A percentile compares a stretch with the other conserved stretches of the same genome.
Conservation (phyloP, 2,888 invertebrate species). For the Caenorhabditis wallacei region DNA sequence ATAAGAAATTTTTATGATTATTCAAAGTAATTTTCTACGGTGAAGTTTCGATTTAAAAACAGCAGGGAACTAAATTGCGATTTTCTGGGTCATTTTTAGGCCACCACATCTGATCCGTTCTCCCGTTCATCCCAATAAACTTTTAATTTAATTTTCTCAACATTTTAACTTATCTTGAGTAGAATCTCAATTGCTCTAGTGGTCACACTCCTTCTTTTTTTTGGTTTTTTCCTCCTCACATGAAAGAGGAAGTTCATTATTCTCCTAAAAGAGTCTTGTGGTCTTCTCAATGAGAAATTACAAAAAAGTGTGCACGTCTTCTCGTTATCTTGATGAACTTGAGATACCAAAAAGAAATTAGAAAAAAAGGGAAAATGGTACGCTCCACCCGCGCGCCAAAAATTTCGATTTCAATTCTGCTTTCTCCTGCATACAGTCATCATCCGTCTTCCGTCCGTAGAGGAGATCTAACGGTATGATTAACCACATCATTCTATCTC, state of each 20-base stretch:
- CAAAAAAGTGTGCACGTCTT: neutral
- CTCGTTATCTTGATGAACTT: constrained; percentile 45
- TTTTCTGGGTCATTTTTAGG: no score
- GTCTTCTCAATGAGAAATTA: neutral
- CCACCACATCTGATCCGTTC: no score
- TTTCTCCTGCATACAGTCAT: constrained; percentile 28
- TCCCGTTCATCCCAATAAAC: no score
- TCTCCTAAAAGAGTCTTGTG: neutral
- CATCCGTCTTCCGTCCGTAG: constrained; percentile 32
- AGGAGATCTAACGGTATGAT: constrained; percentile 57
- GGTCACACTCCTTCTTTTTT: no score
- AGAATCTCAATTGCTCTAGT: no score
- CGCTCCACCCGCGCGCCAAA: constrained; percentile 20
- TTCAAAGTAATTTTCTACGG: no score
- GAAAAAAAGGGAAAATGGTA: constrained; percentile 30
- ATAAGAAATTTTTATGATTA: no score
- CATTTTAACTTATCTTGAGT: no score
- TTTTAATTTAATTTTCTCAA: no score
- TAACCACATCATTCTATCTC: constrained; percentile 44
- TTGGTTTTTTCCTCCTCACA: neutral
- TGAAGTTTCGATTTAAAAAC: neutral
- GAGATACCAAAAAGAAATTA: constrained; percentile 15
- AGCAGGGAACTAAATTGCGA: no score
- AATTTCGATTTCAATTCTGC: constrained; percentile 42
- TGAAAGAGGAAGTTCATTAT: neutral